Conservation (phyloP, 1,140 invertebrate species). For the Contarinia nasturtii region DNA sequence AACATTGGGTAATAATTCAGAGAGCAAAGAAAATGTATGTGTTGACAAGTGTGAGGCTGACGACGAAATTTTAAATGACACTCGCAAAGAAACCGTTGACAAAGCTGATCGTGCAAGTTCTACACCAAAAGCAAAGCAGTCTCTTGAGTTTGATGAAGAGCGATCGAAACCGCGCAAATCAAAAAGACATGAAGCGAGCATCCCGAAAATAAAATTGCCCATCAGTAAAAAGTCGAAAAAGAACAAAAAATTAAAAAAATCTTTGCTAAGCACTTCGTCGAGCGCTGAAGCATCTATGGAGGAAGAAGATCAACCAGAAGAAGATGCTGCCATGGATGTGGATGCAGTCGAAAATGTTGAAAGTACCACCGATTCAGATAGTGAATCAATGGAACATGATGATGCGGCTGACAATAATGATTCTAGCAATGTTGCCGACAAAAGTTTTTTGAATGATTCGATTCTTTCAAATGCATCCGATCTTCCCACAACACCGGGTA, state of each 20-base stretch:
- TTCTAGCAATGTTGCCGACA: too few species aligned
- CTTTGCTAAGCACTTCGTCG: neutral
- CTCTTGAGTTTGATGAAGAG: neutral
- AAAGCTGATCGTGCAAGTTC: too few species aligned
- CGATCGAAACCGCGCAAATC: neutral
- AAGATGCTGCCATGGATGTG: neutral
- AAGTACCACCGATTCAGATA: neutral
- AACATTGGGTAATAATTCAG: too few species aligned
- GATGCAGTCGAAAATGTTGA: neutral
- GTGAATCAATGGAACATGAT: constrained; percentile 10
- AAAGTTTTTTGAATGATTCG: too few species aligned
- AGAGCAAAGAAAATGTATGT: too few species aligned
- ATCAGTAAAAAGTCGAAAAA: too few species aligned
- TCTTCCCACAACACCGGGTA: neutral
- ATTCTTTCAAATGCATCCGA: too few species aligned
- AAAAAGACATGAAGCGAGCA: neutral
- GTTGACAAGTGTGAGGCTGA: too few species aligned
- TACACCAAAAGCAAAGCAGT: neutral
- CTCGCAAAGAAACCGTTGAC: too few species aligned
- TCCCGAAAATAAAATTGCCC: neutral
- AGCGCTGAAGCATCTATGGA: neutral
- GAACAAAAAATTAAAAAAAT: too few species aligned
- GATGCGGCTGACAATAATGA: constrained; percentile 9
- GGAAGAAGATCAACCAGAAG: neutral
- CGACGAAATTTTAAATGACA: too few species aligned